phyloP scores from a whole-genome alignment of 2,888 invertebrate genomes.

The Cataglyphis cursor region DNA sequence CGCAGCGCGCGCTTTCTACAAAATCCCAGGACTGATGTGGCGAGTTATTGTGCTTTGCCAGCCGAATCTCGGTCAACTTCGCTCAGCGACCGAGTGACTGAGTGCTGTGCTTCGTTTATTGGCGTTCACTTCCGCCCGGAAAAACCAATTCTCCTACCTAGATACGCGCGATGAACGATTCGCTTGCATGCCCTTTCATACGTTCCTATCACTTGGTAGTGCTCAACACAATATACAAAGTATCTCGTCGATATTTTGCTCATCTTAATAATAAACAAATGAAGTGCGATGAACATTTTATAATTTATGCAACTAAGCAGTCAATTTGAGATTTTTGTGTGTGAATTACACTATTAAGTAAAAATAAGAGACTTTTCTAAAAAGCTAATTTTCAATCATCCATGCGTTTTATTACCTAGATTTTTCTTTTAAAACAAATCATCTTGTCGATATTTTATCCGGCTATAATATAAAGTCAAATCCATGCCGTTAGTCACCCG shows the following conservation, averaged over 20 bases:
- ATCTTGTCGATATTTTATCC: neutral
- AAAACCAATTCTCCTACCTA: conserved; percentile 66
- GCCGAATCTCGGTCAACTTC: conserved; percentile 75
- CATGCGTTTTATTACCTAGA: neutral
- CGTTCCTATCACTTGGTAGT: conserved; percentile 2
- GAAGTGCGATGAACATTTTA: neutral
- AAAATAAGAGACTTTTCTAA: neutral
- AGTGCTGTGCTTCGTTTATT: conserved; percentile 72
- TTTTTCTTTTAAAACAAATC: neutral
- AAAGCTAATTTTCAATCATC: neutral
- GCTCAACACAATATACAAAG: neutral
- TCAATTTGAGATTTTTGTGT: neutral
- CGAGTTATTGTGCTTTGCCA: conserved; percentile 76
- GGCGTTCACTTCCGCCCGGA: conserved; percentile 71
- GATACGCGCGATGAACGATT: conserved; percentile 33
- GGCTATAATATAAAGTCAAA: neutral
- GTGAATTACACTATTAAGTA: neutral
- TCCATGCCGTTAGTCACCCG: neutral
- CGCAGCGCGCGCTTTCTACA: conserved; percentile 53
- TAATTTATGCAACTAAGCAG: neutral
- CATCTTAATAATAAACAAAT: conserved; percentile 9
- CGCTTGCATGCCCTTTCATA: conserved; percentile 44
- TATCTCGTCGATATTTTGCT: conserved; percentile 15
- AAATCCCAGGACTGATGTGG: conserved; percentile 72
- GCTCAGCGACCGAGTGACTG: conserved; percentile 69